These are phyloP conservation scores for Batillaria attramentaria DNA, from an alignment of 1,140 invertebrate species.

Conservation along the genomic window DNA sequence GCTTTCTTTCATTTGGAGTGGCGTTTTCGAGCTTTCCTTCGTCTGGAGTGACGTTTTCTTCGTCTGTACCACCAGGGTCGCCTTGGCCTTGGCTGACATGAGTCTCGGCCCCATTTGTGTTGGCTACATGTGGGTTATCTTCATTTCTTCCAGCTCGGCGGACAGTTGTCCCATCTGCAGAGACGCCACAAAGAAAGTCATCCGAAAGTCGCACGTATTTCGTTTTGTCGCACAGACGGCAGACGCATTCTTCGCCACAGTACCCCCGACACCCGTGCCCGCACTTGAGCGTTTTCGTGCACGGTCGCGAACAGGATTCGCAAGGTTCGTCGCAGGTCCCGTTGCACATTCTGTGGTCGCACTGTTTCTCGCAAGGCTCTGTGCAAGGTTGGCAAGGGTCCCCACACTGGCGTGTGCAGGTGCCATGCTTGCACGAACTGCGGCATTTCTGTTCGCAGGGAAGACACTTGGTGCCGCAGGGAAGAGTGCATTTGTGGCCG, in stretches of 20 bases:
- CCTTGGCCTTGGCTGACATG: too few relatives aligned
- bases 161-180: too few relatives aligned
- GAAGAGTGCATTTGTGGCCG: constrained; percentile 65
- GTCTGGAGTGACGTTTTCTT: too few relatives aligned
- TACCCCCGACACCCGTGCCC: constrained; percentile 77
- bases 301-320: constrained; percentile 72
- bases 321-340: constrained; percentile 77
- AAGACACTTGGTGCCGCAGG: constrained; percentile 72
- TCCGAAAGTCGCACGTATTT: constrained; percentile 3
- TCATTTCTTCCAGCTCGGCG: too few relatives aligned
- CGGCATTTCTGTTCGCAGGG: constrained; percentile 79
- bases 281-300: constrained; percentile 69
- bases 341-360: constrained; percentile 75
- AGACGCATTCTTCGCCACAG: constrained; percentile 77
- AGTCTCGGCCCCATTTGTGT: too few relatives aligned
- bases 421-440: constrained; percentile 76
- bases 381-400: constrained; percentile 73
- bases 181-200: too few relatives aligned
- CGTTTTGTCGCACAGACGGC: constrained; percentile 20
- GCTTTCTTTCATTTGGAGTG: neutral
- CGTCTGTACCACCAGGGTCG: neutral
- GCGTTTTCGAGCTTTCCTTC: constrained; percentile 76
- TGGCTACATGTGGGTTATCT: too few relatives aligned
- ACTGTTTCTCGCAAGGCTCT: constrained; percentile 67
- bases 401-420: constrained; percentile 74